A percentile compares a stretch with the other conserved stretches of the same genome.
Evolutionary conservation across 2,888 invertebrate genomes (phyloP).

Genomic region (Pristionchus exspectatus): DNA sequence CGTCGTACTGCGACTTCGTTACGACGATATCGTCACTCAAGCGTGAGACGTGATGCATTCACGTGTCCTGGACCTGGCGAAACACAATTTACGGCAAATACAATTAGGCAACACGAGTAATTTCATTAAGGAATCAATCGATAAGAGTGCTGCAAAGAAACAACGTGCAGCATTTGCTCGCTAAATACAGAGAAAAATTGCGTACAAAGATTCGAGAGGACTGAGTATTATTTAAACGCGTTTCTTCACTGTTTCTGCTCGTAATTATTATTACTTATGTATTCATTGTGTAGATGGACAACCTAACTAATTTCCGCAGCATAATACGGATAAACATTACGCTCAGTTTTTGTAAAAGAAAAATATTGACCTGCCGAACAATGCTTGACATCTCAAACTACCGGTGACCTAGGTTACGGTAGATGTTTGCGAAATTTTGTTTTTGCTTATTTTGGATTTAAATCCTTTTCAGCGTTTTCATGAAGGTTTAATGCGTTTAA

Average conservation of each 20-base stretch:
- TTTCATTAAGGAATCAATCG: neutral
- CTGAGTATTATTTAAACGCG: neutral
- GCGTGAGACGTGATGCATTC: slow-evolving; percentile 54
- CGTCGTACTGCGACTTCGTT: slow-evolving; percentile 68
- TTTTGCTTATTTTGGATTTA: neutral
- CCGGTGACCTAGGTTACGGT: too few species aligned
- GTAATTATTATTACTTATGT: neutral
- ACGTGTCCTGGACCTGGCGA: neutral
- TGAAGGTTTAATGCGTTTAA: neutral
- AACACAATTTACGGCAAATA: neutral
- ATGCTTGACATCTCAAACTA: too few species aligned
- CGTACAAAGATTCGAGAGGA: neutral
- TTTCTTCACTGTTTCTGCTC: neutral
- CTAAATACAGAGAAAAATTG: neutral
- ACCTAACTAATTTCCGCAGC: neutral
- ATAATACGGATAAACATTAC: neutral
- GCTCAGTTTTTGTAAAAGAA: too few species aligned
- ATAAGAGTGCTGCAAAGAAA: neutral
- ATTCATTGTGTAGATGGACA: neutral
- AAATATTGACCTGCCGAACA: too few species aligned
- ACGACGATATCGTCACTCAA: slow-evolving; percentile 65
- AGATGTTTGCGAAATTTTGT: neutral
- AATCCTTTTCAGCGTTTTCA: neutral
- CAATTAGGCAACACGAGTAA: neutral
- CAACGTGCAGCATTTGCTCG: neutral